Evolutionary conservation across 2,113 vertebrate genomes (phyloP).

Genomic region (Atractosteus spatula): DNA sequence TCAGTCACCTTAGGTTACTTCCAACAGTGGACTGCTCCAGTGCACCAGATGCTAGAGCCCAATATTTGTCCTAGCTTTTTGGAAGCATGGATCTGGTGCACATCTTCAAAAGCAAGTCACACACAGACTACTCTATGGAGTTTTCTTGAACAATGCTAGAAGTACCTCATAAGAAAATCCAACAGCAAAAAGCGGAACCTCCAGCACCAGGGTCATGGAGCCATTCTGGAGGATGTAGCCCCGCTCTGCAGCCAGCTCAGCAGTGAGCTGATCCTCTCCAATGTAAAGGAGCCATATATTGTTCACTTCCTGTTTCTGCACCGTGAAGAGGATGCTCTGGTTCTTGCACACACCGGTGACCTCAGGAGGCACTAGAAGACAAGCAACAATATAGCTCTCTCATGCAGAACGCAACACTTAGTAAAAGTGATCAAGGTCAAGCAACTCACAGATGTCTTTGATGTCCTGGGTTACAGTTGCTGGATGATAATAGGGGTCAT

Average conservation of each 20-base stretch:
- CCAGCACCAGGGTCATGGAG: constrained; percentile 37
- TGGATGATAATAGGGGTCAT: constrained; percentile 23
- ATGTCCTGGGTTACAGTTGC: constrained; percentile 19
- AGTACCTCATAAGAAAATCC: constrained; percentile 50
- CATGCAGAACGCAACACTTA: too few relatives aligned
- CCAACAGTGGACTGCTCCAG: too few relatives aligned
- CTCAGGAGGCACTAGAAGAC: constrained; percentile 36
- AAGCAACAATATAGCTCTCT: background rate
- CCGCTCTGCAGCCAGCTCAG: constrained; percentile 37
- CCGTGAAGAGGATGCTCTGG: constrained; percentile 46
- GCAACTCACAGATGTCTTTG: constrained; percentile 45
- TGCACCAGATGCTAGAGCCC: too few relatives aligned
- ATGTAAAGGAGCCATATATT: constrained; percentile 46
- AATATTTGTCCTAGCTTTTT: too few relatives aligned
- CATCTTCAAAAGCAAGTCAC: too few relatives aligned
- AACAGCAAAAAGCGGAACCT: constrained; percentile 47
- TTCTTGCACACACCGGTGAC: constrained; percentile 27
- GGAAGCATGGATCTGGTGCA: too few relatives aligned
- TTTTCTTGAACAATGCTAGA: background rate
- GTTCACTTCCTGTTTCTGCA: constrained; percentile 28
- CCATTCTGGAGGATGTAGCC: constrained; percentile 52
- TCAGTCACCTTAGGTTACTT: background rate
- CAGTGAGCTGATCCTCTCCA: constrained; percentile 32
- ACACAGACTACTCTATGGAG: too few relatives aligned
- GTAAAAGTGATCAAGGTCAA: background rate